phyloP scores from a whole-genome alignment of 2,113 vertebrate species.

The Cyanoramphus novaezelandiae region DNA sequence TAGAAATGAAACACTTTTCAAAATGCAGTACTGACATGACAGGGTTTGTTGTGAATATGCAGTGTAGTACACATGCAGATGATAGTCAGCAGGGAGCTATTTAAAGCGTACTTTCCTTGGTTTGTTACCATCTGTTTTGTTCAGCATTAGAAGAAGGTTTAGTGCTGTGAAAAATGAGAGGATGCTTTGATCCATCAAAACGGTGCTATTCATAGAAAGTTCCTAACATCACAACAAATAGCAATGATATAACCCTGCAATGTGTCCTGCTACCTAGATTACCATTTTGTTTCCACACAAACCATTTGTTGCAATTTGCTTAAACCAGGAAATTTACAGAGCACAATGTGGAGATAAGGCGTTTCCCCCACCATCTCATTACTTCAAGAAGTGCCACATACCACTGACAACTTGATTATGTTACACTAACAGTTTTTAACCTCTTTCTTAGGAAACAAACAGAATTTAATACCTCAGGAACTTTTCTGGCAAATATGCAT shows the following conservation, averaged over 20 bases:
- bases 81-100: neutral
- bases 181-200: neutral
- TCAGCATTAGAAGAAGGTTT: neutral
- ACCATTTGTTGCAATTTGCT: neutral
- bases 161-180: slow-evolving; percentile 3
- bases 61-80: neutral
- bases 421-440: neutral
- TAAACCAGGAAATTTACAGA: neutral
- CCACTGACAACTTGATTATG: neutral
- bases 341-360: neutral
- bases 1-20: neutral
- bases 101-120: neutral
- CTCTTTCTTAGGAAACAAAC: neutral
- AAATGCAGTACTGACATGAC: neutral
- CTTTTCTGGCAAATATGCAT: neutral
- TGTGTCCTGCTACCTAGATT: neutral
- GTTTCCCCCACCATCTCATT: neutral
- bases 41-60: neutral
- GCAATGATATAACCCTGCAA: neutral
- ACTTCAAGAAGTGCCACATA: neutral
- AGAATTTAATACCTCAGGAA: neutral
- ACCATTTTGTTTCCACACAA: neutral
- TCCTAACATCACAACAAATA: neutral
- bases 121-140: slow-evolving; percentile 22
- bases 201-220: neutral